A percentile compares a stretch with the other conserved stretches of the same genome.
These are phyloP conservation scores for Lucilia sericata DNA, from an alignment of 1,140 invertebrate species.

Conservation along the genomic window DNA sequence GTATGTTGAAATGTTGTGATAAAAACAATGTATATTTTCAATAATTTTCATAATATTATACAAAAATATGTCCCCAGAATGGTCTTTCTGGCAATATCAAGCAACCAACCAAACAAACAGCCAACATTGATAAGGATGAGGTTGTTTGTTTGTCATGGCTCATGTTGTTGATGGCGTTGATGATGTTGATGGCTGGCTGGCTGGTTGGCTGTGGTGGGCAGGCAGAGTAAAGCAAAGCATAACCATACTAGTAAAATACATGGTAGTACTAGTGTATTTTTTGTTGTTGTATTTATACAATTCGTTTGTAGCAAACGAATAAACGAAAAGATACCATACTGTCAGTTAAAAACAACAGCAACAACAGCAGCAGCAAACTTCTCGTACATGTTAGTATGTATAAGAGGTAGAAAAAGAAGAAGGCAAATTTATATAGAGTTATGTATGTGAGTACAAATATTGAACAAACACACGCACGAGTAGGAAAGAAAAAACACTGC, in stretches of 20 bases:
- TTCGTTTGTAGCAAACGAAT: conserved; percentile 21
- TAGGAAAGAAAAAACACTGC: not conserved
- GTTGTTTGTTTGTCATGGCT: conserved; percentile 7
- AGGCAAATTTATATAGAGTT: not conserved
- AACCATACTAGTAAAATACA: not conserved
- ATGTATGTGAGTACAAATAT: not conserved
- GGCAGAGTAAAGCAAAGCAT: conserved; percentile 22
- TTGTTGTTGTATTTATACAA: not conserved
- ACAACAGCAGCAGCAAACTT: not conserved
- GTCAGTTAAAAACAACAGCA: not conserved
- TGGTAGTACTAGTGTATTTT: not conserved
- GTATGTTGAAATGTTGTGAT: too few species aligned
- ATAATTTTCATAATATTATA: too few species aligned
- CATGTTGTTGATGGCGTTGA: not conserved
- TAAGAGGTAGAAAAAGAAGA: not conserved
- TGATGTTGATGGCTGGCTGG: not conserved
- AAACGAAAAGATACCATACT: conserved; percentile 22
- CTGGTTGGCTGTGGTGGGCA: not conserved
- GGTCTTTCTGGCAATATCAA: not conserved
- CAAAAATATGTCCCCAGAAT: too few species aligned
- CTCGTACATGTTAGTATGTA: conserved; percentile 28
- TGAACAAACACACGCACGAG: not conserved
- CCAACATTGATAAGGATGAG: not conserved
- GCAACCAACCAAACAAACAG: too few species aligned
- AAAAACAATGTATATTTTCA: too few species aligned